Percentiles rank a stretch among this genome's conserved stretches.
phyloP scores from a whole-genome alignment of 2,888 invertebrate genomes.

The Nomada flava region DNA sequence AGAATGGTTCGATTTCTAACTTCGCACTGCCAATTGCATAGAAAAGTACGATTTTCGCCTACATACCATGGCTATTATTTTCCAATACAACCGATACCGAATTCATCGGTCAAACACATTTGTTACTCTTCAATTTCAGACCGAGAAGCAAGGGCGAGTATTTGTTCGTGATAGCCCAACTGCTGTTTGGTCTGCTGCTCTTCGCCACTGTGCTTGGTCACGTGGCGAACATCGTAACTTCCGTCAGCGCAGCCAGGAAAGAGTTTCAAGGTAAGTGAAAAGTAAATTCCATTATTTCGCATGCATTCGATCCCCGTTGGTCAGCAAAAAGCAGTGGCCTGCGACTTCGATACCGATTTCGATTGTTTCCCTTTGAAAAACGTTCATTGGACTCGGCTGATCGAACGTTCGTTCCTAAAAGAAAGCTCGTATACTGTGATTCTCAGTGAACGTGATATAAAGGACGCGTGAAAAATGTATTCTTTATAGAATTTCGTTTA shows the following conservation, averaged over 20 bases:
- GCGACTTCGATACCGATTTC: not conserved
- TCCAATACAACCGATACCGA: no score
- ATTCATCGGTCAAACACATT: not conserved
- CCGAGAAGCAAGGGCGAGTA: conserved; percentile 98
- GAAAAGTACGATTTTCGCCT: no score
- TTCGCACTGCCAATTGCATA: no score
- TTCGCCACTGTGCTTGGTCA: conserved; percentile 98
- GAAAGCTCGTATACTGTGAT: not conserved
- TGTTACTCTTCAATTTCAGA: conserved; percentile 79
- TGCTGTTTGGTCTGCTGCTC: conserved; percentile 96
- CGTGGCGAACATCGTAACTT: conserved; percentile 99
- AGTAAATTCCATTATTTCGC: conserved; percentile 37
- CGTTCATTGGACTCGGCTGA: no score
- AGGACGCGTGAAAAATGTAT: not conserved
- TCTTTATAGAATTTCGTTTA: not conserved
- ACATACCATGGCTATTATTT: no score
- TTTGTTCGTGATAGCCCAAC: conserved; percentile 97
- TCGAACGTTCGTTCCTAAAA: not conserved
- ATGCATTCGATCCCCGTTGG: conserved; percentile 14
- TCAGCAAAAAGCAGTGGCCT: not conserved
- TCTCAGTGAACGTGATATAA: not conserved
- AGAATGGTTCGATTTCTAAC: no score
- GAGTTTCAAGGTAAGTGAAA: conserved; percentile 96
- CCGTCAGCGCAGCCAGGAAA: conserved; percentile 97
- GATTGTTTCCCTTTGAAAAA: conserved; percentile 22